These are phyloP conservation scores for Hirundo rustica DNA, from an alignment of 2,797 vertebrate genomes.

Conservation along the genomic window DNA sequence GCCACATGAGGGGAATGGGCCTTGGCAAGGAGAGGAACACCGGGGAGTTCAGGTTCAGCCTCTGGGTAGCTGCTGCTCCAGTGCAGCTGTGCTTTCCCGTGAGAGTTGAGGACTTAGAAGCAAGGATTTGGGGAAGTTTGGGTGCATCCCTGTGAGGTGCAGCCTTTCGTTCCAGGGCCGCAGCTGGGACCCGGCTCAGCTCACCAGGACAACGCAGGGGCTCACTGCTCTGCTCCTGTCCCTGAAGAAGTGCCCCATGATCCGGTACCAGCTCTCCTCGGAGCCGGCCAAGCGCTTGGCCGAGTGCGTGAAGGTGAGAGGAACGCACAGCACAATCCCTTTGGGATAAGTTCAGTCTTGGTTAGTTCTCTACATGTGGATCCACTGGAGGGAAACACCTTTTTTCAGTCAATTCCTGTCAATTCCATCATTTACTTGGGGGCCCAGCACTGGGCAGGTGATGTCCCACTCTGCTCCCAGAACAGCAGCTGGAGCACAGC, in stretches of 20 bases:
- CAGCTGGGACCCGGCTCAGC: slow-evolving; percentile 87
- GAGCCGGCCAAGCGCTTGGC: slow-evolving; percentile 90
- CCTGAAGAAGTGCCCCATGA: slow-evolving; percentile 97
- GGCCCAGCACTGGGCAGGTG: neutral
- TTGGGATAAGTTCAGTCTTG: too few species aligned
- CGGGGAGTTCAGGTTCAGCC: accelerated
- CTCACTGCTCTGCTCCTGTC: slow-evolving; percentile 93
- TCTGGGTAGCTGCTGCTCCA: neutral
- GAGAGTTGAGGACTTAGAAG: neutral
- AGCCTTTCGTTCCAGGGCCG: slow-evolving; percentile 78
- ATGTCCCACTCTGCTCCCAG: accelerated
- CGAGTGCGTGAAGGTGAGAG: slow-evolving; percentile 87
- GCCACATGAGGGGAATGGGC: accelerated
- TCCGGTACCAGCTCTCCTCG: slow-evolving; percentile 94
- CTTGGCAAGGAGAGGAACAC: neutral
- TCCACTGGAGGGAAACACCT: neutral
- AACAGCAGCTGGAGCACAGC: neutral
- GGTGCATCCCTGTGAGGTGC: neutral
- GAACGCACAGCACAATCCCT: neutral
- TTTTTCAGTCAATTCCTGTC: neutral
- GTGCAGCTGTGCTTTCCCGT: accelerated
- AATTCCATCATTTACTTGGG: accelerated
- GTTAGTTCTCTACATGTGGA: accelerated
- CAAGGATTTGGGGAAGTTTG: neutral
- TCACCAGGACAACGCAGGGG: slow-evolving; percentile 89